Conservation (phyloP, 2,113 vertebrate genomes). For the Dasyprocta punctata region DNA sequence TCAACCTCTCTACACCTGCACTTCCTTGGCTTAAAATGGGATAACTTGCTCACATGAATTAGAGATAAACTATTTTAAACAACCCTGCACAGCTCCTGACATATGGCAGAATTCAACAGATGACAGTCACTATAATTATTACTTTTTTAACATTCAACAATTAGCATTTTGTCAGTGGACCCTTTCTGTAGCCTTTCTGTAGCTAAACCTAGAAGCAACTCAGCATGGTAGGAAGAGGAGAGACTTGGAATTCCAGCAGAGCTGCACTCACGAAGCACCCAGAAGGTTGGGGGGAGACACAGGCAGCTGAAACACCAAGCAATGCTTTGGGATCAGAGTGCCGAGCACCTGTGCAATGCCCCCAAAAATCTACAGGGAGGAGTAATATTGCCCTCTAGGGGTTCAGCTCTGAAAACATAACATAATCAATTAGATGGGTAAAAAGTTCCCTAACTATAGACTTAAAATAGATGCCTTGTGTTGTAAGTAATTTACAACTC, state of each 20-base stretch:
- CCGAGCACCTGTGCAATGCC: neutral
- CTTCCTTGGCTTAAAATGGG: neutral
- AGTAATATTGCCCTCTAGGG: slow-evolving; percentile 62
- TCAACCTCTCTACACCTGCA: neutral
- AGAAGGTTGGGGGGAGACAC: neutral
- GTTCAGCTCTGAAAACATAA: neutral
- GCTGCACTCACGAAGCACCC: neutral
- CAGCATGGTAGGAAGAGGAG: neutral
- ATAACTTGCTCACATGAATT: neutral
- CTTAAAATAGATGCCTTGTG: neutral
- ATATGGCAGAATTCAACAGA: slow-evolving; percentile 14
- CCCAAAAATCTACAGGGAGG: neutral
- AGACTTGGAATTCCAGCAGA: neutral
- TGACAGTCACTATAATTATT: neutral
- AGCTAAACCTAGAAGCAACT: slow-evolving; percentile 1
- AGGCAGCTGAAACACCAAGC: neutral
- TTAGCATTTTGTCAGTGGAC: slow-evolving; percentile 20
- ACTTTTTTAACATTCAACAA: neutral
- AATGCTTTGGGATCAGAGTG: neutral
- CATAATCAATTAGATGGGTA: neutral
- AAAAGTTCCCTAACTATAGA: neutral
- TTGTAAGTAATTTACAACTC: neutral
- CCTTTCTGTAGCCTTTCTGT: neutral
- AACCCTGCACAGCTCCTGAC: neutral
- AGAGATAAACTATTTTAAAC: neutral